phyloP scores from a whole-genome alignment of 2,888 invertebrate species.

The Labia minor region DNA sequence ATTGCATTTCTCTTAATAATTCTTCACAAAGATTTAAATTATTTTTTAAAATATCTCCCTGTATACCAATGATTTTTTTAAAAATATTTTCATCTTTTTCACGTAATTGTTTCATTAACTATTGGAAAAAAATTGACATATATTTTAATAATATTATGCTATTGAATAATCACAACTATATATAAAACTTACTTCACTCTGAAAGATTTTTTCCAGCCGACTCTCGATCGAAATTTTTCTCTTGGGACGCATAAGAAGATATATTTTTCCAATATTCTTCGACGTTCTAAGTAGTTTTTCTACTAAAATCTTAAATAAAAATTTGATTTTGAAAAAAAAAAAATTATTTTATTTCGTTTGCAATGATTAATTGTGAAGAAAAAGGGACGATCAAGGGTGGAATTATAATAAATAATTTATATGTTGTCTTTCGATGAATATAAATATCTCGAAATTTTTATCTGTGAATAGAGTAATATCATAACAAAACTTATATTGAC shows the following conservation, averaged over 20 bases:
- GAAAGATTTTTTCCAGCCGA: neutral
- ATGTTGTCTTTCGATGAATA: too few relatives aligned
- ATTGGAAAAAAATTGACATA: neutral
- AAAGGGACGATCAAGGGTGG: too few relatives aligned
- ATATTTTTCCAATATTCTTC: neutral
- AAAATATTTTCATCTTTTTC: slow-evolving; percentile 29
- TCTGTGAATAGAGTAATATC: too few relatives aligned
- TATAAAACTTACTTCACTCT: neutral
- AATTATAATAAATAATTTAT: too few relatives aligned
- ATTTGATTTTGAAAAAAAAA: neutral
- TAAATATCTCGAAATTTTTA: too few relatives aligned
- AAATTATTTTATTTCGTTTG: too few relatives aligned
- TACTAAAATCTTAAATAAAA: neutral
- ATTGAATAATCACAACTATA: neutral
- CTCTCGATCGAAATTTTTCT: neutral
- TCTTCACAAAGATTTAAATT: slow-evolving; percentile 29
- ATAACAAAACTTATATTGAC: too few relatives aligned
- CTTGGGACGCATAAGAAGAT: neutral
- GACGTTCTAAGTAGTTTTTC: neutral
- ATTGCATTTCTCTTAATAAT: neutral
- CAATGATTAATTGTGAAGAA: too few relatives aligned
- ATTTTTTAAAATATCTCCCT: slow-evolving; percentile 31
- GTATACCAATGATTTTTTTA: slow-evolving; percentile 35
- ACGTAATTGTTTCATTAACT: slow-evolving; percentile 24
- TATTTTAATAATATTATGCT: neutral